A percentile compares a stretch with the other conserved stretches of the same genome.
phyloP scores from a whole-genome alignment of 2,888 invertebrate genomes.

The Seladonia tumulorum region DNA sequence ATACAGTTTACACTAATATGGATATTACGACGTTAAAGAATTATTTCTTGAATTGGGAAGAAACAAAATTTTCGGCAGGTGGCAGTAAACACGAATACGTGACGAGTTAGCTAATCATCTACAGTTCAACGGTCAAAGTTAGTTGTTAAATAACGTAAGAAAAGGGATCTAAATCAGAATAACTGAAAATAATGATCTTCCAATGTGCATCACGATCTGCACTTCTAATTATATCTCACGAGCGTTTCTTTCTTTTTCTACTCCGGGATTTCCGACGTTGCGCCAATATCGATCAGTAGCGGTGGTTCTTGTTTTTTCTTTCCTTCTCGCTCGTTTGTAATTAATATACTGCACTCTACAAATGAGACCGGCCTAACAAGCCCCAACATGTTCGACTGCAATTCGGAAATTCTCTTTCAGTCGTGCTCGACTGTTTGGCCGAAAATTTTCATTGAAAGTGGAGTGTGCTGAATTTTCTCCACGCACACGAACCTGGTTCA shows the following conservation, averaged over 20 bases:
- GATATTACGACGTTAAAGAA: neutral
- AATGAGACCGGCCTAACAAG: constrained; percentile 11
- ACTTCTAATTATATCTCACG: constrained; percentile 27
- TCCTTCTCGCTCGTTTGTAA: constrained; percentile 25
- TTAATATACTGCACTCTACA: constrained; percentile 34
- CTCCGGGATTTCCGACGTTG: constrained; percentile 26
- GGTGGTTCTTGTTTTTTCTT: constrained; percentile 1
- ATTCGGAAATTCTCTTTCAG: neutral
- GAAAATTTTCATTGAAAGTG: neutral
- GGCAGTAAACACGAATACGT: neutral
- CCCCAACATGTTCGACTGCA: neutral
- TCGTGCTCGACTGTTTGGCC: neutral
- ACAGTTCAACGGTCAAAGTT: neutral
- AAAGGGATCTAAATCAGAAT: too few relatives aligned
- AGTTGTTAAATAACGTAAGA: neutral
- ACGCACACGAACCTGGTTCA: neutral
- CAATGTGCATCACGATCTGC: neutral
- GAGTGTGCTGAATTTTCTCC: neutral
- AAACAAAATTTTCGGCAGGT: neutral
- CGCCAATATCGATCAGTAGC: constrained; percentile 47
- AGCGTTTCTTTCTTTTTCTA: constrained; percentile 19
- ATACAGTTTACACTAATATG: too few relatives aligned
- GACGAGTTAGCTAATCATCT: neutral
- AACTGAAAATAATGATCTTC: neutral
- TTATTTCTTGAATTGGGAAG: neutral